Evolutionary conservation across 2,797 vertebrate species (phyloP), one percentile per base, ranked within the genome.

Genomic region (Yasuhikotakia modesta): DNA sequence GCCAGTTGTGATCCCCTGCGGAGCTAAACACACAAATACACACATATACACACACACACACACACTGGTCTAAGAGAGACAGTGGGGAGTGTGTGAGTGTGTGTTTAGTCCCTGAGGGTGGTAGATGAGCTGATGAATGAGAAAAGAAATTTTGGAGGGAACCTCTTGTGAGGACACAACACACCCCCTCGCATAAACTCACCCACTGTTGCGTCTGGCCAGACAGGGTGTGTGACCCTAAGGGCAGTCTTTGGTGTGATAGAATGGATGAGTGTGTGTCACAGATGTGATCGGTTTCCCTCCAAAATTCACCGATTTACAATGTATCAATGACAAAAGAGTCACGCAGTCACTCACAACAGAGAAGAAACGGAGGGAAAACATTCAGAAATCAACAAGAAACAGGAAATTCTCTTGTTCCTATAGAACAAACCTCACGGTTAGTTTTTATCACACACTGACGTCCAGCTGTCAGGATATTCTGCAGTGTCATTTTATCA

Each of bases 121-220:
- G 27, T 13, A 39, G 67, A 27, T 12, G 39, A 16, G 24, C n/a
- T 58, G 69, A 82, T 80, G 71, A 71, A 83, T 82, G 61, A 85
- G 70, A 85, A 83, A 39, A 85, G 74, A 83, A 45, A 71, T 83
- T 84, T 85, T 85, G 84, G 84, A 85, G 84, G 84, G 84, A 85
- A 85, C 57, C 69, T 78, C 61, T 79, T 70, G 76, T 78, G 57
- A 16, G 50, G 64, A 80, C 64, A 48, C 45, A 69, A 78, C 71
- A 80, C 71, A 78, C 74, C 79, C 75, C 70, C 66, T 70, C 60
- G 67, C 27, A 74, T 32, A 70, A 64, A 73, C 61, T 57, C 57
- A 69, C 58, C 46, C 55, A 68, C 57, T 67, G 80, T 77, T 79
- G 70, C 61, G 74, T 82, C 78, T 82, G 64, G 72, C 48, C 63